These are phyloP conservation scores for Ceratothoa steindachneri DNA, from an alignment of 2,888 invertebrate species.

Conservation along the genomic window DNA sequence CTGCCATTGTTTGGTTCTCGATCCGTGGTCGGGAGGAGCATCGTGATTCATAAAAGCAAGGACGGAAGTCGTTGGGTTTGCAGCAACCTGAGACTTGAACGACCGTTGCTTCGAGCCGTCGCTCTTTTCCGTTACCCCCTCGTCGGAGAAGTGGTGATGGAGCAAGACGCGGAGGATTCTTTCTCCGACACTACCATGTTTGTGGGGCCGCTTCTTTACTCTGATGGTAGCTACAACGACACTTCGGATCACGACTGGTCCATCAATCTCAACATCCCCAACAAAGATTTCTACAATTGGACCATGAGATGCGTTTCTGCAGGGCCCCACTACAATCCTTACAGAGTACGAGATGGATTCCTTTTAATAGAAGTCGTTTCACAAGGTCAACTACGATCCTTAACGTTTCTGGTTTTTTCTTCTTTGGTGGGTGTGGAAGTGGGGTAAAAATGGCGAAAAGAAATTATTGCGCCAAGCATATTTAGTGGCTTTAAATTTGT, in stretches of 20 bases:
- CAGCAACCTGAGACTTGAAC: conserved; percentile 51
- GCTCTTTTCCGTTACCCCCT: conserved; percentile 81
- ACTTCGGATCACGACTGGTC: conserved; percentile 66
- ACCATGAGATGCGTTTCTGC: conserved; percentile 75
- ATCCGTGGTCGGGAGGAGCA: conserved; percentile 74
- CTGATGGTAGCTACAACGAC: conserved; percentile 66
- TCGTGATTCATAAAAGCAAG: conserved; percentile 65
- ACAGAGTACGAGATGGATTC: conserved; percentile 62
- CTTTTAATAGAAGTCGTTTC: no score
- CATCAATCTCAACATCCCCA: conserved; percentile 71
- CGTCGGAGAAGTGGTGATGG: conserved; percentile 75
- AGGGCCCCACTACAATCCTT: conserved; percentile 73
- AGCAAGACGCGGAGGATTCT: conserved; percentile 73
- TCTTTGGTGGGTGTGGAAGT: no score
- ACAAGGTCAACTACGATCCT: no score
- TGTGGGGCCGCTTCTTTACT: conserved; percentile 77
- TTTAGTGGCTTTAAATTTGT: no score
- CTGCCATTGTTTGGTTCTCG: conserved; percentile 74
- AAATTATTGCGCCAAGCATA: no score
- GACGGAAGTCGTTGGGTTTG: conserved; percentile 53
- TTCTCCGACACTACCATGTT: conserved; percentile 80
- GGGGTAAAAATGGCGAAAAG: neutral
- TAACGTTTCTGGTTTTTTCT: no score
- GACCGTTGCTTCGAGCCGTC: conserved; percentile 66
- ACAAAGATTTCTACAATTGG: conserved; percentile 87